Evolutionary conservation across 2,888 invertebrate species (phyloP).

Genomic region (Drosophila hawaiiensis): DNA sequence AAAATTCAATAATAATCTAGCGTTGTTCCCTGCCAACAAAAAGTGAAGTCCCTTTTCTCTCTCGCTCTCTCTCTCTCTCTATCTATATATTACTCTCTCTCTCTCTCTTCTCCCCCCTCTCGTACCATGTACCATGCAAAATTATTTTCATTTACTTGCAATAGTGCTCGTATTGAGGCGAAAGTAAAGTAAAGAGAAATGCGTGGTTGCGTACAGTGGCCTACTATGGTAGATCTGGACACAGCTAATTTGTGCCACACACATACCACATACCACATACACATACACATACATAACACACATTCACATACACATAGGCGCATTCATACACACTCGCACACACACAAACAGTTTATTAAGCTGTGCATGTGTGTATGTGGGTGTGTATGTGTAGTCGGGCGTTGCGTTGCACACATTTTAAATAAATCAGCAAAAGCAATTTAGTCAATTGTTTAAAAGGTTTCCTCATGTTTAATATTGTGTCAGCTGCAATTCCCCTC

Average conservation of each 20-base stretch:
- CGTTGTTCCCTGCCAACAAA: slow-evolving; percentile 32
- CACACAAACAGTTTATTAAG: slow-evolving; percentile 18
- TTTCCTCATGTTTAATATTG: slow-evolving; percentile 63
- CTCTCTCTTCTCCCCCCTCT: neutral
- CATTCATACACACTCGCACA: slow-evolving; percentile 15
- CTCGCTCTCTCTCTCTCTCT: neutral
- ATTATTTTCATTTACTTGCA: slow-evolving; percentile 42
- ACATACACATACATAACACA: slow-evolving; percentile 10
- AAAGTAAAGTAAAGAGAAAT: slow-evolving; percentile 61
- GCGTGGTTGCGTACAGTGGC: slow-evolving; percentile 85
- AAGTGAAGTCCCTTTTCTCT: slow-evolving; percentile 12
- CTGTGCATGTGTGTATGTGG: slow-evolving; percentile 27
- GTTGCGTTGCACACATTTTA: slow-evolving; percentile 51
- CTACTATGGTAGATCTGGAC: slow-evolving; percentile 85
- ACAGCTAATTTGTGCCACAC: slow-evolving; percentile 61
- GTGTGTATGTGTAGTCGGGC: slow-evolving; percentile 34
- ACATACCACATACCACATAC: slow-evolving; percentile 12
- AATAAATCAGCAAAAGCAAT: slow-evolving; percentile 63
- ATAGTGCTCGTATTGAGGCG: slow-evolving; percentile 32
- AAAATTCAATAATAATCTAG: slow-evolving; percentile 44
- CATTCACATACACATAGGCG: slow-evolving; percentile 17
- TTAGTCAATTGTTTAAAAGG: slow-evolving; percentile 69
- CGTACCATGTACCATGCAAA: slow-evolving; percentile 46
- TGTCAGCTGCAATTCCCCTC: slow-evolving; percentile 42
- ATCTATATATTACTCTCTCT: neutral